Evolutionary conservation across 2,797 vertebrate genomes (phyloP).

Genomic region (Acanthiza pusilla): DNA sequence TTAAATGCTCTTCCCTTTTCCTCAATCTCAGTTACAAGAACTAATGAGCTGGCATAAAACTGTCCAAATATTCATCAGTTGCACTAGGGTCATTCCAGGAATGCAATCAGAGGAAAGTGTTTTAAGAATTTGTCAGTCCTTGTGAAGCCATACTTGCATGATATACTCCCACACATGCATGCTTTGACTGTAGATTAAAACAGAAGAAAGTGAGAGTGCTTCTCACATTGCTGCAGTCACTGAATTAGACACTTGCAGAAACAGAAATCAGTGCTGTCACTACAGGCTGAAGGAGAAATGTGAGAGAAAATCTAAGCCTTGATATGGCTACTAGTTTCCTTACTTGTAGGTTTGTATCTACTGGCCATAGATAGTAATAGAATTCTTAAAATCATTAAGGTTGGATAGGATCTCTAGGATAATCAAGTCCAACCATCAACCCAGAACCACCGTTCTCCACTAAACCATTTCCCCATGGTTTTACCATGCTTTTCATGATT

Average conservation of each 20-base stretch:
- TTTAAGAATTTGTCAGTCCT: neutral
- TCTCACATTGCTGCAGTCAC: neutral
- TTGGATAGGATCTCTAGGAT: neutral
- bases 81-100: neutral
- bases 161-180: neutral
- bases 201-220: neutral
- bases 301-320: neutral
- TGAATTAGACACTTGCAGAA: conserved; percentile 7
- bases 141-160: neutral
- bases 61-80: neutral
- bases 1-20: neutral
- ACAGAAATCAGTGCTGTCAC: neutral
- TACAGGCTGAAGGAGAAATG: neutral
- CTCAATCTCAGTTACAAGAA: neutral
- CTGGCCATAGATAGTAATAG: neutral
- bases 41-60: neutral
- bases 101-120: neutral
- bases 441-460: neutral
- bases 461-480: neutral
- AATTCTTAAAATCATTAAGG: neutral
- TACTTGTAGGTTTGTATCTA: neutral
- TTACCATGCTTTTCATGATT: neutral
- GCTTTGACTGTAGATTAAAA: neutral
- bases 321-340: neutral
- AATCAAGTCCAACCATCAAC: neutral